Percentiles rank a stretch among this genome's conserved stretches.
These are phyloP conservation scores for Chrysaora quinquecirrha DNA, from an alignment of 30 jellyfish, hydroid and myxozoan genomes.

Conservation along the genomic window DNA sequence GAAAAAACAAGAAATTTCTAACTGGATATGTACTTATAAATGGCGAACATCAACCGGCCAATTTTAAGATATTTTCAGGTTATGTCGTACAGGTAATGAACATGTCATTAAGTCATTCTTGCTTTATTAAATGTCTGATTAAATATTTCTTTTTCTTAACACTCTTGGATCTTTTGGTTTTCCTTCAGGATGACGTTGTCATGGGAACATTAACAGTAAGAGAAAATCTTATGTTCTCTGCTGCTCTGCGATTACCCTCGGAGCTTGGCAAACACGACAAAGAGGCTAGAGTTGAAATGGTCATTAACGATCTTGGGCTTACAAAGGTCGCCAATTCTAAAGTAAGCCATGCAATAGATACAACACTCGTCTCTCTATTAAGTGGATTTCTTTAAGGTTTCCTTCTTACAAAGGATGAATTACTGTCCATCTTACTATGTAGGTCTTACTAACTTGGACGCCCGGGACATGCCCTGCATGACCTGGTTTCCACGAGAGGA, in stretches of 20 bases:
- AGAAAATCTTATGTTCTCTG: constrained; percentile 93
- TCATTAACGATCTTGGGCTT: constrained; percentile 85
- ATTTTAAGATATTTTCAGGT: constrained; percentile 88
- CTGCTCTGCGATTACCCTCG: constrained; percentile 88
- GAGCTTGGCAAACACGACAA: constrained; percentile 54
- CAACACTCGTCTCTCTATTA: too few species aligned
- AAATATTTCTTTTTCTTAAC: too few species aligned
- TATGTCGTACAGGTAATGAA: constrained; percentile 88
- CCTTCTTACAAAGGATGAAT: neutral
- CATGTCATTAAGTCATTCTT: too few species aligned
- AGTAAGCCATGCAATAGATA: constrained; percentile 58
- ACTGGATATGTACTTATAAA: constrained; percentile 79
- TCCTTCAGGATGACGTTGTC: constrained; percentile 97
- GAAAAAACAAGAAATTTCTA: constrained; percentile 74
- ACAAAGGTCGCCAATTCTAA: constrained; percentile 73
- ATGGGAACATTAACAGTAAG: constrained; percentile 98
- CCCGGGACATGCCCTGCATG: too few species aligned
- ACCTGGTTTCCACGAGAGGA: too few species aligned
- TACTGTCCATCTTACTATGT: too few species aligned
- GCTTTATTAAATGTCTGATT: too few species aligned
- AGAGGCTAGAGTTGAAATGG: constrained; percentile 76
- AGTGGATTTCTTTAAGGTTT: too few species aligned
- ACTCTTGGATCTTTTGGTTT: too few species aligned
- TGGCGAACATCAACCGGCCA: constrained; percentile 80
- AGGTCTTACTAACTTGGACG: too few species aligned